Percentiles rank a stretch among this genome's conserved stretches.
phyloP scores from a whole-genome alignment of 2,888 invertebrate genomes.

The Bhutanitis thaidina region DNA sequence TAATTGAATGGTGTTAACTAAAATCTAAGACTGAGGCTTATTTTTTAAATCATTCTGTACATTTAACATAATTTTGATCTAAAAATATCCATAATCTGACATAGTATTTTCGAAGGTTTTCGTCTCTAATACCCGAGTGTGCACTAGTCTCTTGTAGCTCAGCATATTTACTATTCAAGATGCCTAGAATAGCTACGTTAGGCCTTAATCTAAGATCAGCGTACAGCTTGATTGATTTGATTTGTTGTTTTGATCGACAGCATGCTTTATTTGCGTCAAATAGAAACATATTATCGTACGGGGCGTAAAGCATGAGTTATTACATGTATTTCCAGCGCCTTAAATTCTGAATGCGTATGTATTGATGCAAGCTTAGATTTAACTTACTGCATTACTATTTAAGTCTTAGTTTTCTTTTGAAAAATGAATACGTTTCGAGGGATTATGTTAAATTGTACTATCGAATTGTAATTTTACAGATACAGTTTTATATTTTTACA shows the following conservation, averaged over 20 bases:
- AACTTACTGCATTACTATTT: conserved; percentile 17
- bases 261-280: conserved; percentile 47
- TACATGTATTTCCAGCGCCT: conserved; percentile 33
- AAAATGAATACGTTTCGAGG: background rate
- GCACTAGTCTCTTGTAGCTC: background rate
- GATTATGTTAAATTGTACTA: background rate
- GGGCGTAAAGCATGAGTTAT: conserved; percentile 37
- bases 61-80: too few relatives aligned
- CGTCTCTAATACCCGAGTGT: background rate
- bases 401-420: background rate
- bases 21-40: too few relatives aligned
- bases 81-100: too few relatives aligned
- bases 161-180: conserved; percentile 5
- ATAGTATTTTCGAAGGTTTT: too few relatives aligned
- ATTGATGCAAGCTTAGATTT: conserved; percentile 31
- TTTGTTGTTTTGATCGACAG: conserved; percentile 40
- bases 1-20: too few relatives aligned
- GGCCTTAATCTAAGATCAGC: conserved; percentile 23
- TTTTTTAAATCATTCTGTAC: too few relatives aligned
- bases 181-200: conserved; percentile 15
- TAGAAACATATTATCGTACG: conserved; percentile 38
- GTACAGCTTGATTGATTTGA: conserved; percentile 36
- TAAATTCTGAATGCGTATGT: conserved; percentile 35
- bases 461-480: too few relatives aligned
- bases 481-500: too few relatives aligned